These are phyloP conservation scores for Bhutanitis thaidina DNA, from an alignment of 2,888 invertebrate genomes.

Conservation along the genomic window DNA sequence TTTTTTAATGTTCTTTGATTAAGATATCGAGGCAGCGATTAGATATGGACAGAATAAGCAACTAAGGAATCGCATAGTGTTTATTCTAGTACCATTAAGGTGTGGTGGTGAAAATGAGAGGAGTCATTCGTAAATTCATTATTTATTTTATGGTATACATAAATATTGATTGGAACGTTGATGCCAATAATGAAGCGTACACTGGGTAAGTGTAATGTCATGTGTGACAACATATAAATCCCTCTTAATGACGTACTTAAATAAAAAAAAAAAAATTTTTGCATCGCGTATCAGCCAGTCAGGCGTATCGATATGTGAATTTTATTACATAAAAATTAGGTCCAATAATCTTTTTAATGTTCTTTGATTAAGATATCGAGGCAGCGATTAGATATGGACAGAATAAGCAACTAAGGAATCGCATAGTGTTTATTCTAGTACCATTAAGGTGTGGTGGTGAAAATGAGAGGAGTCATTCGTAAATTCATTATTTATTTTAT, in stretches of 20 bases:
- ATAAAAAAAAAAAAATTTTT: too few relatives aligned
- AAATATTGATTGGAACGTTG: conserved; percentile 27
- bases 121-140: not conserved
- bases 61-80: not conserved
- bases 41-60: not conserved
- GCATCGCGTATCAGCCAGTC: too few relatives aligned
- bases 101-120: conserved; percentile 11
- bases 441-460: conserved; percentile 8
- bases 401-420: not conserved
- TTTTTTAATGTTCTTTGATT: too few relatives aligned
- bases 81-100: not conserved
- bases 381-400: not conserved
- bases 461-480: conserved; percentile 8
- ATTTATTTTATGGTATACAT: not conserved
- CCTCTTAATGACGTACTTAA: too few relatives aligned
- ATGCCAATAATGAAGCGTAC: conserved; percentile 49
- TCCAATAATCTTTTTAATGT: too few relatives aligned
- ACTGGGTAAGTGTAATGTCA: conserved; percentile 41
- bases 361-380: not conserved
- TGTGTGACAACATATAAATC: too few relatives aligned
- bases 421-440: not conserved
- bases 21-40: not conserved
- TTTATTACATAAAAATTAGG: too few relatives aligned
- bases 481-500: not conserved
- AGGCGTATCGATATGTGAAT: too few relatives aligned